Conservation (phyloP, 2,113 vertebrate species). For the Pomatostomus ruficeps region DNA sequence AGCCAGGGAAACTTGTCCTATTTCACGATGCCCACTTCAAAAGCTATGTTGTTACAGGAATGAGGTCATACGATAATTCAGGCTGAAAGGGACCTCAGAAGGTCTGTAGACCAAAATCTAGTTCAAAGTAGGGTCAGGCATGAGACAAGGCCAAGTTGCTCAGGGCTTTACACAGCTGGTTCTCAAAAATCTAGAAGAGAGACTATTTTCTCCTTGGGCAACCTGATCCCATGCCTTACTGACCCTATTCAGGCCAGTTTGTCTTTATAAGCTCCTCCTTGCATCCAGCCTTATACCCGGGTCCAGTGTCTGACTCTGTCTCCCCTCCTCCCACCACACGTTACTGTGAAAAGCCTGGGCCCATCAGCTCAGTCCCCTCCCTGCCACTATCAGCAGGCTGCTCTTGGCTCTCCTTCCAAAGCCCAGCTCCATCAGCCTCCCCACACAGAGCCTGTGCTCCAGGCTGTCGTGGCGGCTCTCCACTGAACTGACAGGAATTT, state of each 20-base stretch:
- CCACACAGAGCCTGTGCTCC: not conserved
- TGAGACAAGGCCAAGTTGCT: not conserved
- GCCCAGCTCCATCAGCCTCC: not conserved
- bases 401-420: not conserved
- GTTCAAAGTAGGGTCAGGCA: not conserved
- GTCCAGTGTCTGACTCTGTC: not conserved
- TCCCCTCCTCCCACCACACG: accelerated
- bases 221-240: not conserved
- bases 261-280: not conserved
- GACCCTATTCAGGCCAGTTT: not conserved
- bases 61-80: not conserved
- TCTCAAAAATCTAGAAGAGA: not conserved
- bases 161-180: not conserved
- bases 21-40: not conserved
- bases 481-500: not conserved
- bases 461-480: too few species aligned
- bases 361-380: not conserved
- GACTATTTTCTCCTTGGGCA: not conserved
- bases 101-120: not conserved
- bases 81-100: not conserved
- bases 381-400: not conserved
- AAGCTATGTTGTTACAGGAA: not conserved
- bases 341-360: not conserved
- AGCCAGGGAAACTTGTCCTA: not conserved
- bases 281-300: not conserved